These are phyloP conservation scores for Micromys minutus DNA, from an alignment of 2,113 vertebrate species.

Conservation along the genomic window DNA sequence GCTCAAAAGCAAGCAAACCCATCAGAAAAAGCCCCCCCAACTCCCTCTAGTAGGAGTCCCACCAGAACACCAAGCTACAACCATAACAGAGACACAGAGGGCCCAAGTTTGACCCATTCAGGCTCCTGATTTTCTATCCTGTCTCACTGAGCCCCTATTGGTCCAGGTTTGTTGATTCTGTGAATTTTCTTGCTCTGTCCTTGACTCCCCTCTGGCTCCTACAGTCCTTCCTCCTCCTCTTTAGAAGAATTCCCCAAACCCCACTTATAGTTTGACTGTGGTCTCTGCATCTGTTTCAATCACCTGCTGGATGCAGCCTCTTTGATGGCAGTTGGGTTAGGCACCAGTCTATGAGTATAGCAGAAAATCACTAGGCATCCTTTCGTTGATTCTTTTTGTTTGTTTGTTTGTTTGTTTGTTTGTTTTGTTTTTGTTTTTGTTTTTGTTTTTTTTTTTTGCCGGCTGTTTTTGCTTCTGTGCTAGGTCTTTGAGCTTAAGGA, in stretches of 20 bases:
- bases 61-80: neutral
- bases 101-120: neutral
- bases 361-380: neutral
- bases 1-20: neutral
- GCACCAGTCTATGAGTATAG: neutral
- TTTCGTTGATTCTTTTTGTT: neutral
- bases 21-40: neutral
- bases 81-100: neutral
- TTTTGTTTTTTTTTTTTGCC: neutral
- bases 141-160: neutral
- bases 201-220: neutral
- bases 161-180: neutral
- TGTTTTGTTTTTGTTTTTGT: too few relatives aligned
- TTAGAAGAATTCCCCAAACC: neutral
- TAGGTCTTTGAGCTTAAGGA: neutral
- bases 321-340: neutral
- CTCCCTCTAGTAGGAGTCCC: neutral
- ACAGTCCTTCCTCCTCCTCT: neutral
- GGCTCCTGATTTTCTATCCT: neutral
- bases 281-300: neutral
- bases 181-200: neutral
- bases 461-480: neutral
- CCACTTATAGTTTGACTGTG: neutral
- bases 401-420: too few relatives aligned
- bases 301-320: neutral